These are phyloP conservation scores for Conger conger DNA, from an alignment of 2,113 vertebrate species.

Conservation along the genomic window DNA sequence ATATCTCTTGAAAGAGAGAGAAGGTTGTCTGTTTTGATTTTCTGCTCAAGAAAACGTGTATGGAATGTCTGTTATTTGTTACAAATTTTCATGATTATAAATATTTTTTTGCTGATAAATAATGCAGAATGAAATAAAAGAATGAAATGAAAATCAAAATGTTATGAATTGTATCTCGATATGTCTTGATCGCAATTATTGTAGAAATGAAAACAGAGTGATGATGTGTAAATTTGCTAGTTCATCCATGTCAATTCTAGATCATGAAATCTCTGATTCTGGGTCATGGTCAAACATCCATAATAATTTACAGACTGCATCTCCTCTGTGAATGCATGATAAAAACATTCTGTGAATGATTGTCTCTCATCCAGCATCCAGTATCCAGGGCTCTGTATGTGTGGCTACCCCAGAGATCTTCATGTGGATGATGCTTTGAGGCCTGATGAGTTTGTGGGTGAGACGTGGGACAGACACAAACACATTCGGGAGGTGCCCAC, in stretches of 20 bases:
- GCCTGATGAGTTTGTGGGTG: constrained; percentile 62
- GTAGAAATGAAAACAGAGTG: no score
- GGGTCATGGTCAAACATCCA: not conserved
- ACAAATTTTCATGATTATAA: not conserved
- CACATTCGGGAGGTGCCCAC: constrained; percentile 81
- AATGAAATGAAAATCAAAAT: no score
- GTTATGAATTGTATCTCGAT: no score
- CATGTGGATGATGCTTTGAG: constrained; percentile 77
- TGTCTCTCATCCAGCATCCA: constrained; percentile 60
- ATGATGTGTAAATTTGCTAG: no score
- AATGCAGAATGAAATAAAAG: no score
- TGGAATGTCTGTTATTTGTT: not conserved
- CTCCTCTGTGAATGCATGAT: not conserved
- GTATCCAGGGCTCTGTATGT: constrained; percentile 75
- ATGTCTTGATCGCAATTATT: no score
- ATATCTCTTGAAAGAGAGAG: no score
- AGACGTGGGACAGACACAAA: constrained; percentile 73
- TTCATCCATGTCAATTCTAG: not conserved
- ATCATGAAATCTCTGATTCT: not conserved
- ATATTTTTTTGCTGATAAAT: no score
- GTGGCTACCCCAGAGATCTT: constrained; percentile 74
- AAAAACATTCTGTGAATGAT: not conserved
- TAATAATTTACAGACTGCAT: not conserved
- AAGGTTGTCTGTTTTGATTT: no score
- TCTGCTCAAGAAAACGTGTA: not conserved